Base-by-base conservation (phyloP, 2,888 invertebrate genomes). In the Drosophila atripex region DNA sequence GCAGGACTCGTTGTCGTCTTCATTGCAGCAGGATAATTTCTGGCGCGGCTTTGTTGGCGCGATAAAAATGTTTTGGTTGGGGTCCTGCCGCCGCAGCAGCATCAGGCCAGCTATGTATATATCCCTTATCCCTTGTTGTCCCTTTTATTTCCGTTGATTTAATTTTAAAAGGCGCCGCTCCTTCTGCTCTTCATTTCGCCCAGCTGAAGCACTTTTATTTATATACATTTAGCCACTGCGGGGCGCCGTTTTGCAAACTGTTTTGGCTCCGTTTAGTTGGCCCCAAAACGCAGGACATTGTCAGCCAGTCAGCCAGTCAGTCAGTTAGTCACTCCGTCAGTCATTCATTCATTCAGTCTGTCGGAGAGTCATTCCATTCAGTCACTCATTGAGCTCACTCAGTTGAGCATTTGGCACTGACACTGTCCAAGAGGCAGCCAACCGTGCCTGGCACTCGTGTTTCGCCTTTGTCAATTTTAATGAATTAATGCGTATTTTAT, bases 401-500 rank as follows among this genome's bases (percentile, higher is more conserved):
- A 53, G 47, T 49, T 46, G 45, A 57, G 41, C 72, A 60, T 43
- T 68, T 66, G 69, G 64, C 54, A 63, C 46, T 25, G 32, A 46
- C 57, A 55, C 50, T 72, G 45, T 64, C 69, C 65, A 65, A 73
- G 70, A 75, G 70, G 64, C 78, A 83, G 71, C 64, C 75, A 70
- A 70, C 64, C 75, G 69, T 84, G 69, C 73, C 74, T 72, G 80
- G 87, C 86, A 71, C 82, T 80, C 70, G 76, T 80, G 74, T 71
- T 84, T 75, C 59, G 83, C 83, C 80, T 87, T 88, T 88, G 88
- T 88, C 88, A 88, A 88, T 80, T 85, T 83, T 84, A 85, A 85
- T 85, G 85, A 85, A 85, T 83, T 86, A 88, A 85, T 85, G 86
- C 77, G 85, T 72, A 88, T 85, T 85, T 85, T 88, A 88, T 85